Conservation (phyloP, 2,113 vertebrate genomes). For the Nyctibius bracteatus region DNA sequence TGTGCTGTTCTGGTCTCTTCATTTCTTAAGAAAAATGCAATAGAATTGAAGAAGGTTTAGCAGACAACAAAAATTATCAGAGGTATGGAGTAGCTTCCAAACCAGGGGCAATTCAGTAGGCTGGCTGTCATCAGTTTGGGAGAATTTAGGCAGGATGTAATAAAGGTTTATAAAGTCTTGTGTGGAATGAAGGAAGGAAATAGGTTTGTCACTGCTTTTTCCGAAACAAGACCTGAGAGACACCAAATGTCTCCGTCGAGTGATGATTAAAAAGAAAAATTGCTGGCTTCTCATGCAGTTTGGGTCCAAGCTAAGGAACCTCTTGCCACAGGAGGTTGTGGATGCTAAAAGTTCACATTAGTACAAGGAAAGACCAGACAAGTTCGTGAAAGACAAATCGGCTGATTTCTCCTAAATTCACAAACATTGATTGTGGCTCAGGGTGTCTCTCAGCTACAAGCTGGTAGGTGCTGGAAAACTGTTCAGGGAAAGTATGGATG, state of each 20-base stretch:
- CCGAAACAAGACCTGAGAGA: background rate
- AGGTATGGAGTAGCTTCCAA: background rate
- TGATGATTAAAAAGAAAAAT: background rate
- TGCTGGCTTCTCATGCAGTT: background rate
- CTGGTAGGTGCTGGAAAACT: background rate
- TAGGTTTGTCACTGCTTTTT: background rate
- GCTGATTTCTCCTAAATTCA: background rate
- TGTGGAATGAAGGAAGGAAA: background rate
- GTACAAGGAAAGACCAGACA: background rate
- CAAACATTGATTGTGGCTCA: background rate
- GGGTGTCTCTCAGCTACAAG: background rate
- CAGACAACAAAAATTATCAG: background rate
- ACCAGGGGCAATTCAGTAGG: background rate
- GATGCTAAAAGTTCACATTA: background rate
- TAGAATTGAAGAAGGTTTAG: background rate
- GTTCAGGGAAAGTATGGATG: background rate
- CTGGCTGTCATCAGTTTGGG: background rate
- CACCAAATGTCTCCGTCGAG: rapidly evolving
- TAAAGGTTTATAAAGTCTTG: background rate
- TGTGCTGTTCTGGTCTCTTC: background rate
- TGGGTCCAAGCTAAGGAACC: background rate
- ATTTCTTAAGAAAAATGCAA: background rate
- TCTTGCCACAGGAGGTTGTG: background rate
- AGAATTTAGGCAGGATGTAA: background rate
- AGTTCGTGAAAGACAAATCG: background rate